A percentile compares a stretch with the other conserved stretches of the same genome.
Conservation (phyloP, 2,113 vertebrate species). For the Bothrops jararaca region DNA sequence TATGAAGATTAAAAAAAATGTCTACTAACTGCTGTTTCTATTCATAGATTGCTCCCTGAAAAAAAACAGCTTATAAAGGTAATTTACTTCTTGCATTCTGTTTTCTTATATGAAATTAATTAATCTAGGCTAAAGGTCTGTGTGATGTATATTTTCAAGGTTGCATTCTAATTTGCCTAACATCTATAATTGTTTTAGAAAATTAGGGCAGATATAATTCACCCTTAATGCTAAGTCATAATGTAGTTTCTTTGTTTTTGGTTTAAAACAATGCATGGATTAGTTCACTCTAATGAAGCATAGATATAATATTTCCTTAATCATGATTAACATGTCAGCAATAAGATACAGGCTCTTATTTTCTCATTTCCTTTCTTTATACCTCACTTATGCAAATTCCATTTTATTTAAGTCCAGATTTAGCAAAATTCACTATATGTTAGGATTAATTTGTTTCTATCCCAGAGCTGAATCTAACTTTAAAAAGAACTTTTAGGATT, state of each 20-base stretch:
- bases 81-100: slow-evolving; percentile 24
- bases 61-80: slow-evolving; percentile 91
- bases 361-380: neutral
- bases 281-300: neutral
- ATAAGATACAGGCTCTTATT: neutral
- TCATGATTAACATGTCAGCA: neutral
- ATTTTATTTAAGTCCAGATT: neutral
- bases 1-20: neutral
- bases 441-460: neutral
- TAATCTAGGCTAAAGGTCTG: neutral
- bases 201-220: neutral
- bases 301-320: neutral
- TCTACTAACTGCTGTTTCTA: slow-evolving; percentile 9
- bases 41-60: slow-evolving; percentile 79
- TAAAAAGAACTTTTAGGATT: neutral
- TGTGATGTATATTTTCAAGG: neutral
- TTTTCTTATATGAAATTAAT: neutral
- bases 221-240: neutral
- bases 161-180: neutral
- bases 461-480: neutral
- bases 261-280: neutral
- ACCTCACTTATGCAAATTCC: neutral
- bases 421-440: neutral
- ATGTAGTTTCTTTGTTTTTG: neutral
- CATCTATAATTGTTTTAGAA: neutral